phyloP scores from a whole-genome alignment of 2,113 vertebrate genomes.

The Nesogale talazaci region DNA sequence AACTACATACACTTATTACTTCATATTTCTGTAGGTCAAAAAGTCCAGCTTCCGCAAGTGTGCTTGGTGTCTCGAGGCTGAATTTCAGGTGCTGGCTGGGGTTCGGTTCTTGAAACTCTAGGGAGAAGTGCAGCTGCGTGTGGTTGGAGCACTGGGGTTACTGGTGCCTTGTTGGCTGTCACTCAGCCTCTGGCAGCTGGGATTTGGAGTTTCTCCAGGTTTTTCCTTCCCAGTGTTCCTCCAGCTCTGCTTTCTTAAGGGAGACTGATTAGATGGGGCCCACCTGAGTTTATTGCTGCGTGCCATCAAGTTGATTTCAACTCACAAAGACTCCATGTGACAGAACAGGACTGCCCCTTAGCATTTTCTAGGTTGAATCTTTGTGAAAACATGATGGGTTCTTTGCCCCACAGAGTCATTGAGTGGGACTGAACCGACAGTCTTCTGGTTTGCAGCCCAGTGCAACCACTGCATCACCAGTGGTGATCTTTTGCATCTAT shows the following conservation, averaged over 20 bases:
- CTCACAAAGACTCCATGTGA: not conserved
- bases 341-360: not conserved
- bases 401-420: not conserved
- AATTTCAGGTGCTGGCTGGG: not conserved
- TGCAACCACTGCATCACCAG: not conserved
- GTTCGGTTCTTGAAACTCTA: conserved; percentile 8
- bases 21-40: not conserved
- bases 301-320: not conserved
- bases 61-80: not conserved
- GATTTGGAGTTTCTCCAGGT: too few species aligned
- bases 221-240: too few species aligned
- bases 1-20: not conserved
- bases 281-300: not conserved
- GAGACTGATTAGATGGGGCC: not conserved
- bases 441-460: not conserved
- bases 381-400: not conserved
- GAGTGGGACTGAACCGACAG: not conserved
- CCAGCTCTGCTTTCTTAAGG: not conserved
- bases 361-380: not conserved
- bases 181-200: not conserved
- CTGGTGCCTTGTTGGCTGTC: not conserved
- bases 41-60: not conserved
- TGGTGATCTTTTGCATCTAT: not conserved
- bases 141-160: not conserved
- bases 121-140: not conserved